Evolutionary conservation across 2,888 invertebrate genomes (phyloP), one percentile per base, ranked within the genome.

Genomic region (Ypsolopha sequella): DNA sequence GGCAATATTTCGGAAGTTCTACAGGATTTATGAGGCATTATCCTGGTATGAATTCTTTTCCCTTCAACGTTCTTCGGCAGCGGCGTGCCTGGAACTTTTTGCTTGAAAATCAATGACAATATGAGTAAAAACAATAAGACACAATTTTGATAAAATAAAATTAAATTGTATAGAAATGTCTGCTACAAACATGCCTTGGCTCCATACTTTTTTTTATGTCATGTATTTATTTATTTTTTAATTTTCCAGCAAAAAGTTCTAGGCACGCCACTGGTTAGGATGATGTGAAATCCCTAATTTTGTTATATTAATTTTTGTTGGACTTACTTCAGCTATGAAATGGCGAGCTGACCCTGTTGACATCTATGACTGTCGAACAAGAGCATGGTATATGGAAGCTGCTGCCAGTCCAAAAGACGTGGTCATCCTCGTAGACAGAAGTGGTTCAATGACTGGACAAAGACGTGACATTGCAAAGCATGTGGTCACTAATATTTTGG

Each of bases 1-100:
- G 98, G 97, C 99, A 99, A 85, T 98, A 97, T 77, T 99, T 99
- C 78, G 98, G 99, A 57, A 98, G 97, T 75, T 93, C 97, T 38
- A 94, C 95, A 13, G 99, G 99, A 41, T 98, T 99, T 76, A 96
- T 99, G 91, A 89, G 99, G 63, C 96, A 97, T 73, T 99, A 94
- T 85, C 99, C 99, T 63, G 95, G 95, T 94, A 86, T 69, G 47
- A 56, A 51, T 24, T 24, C 24, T 24, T 4, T 24, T 24, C 4
- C 4, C 24, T 24, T 24, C 24, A 13, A 10, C 7, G 2, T 39
- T 39, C 39, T 39, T 10, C 2, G 24, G 24, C n/a, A n/a, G n/a
- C n/a, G n/a, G n/a, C n/a, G n/a, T n/a, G n/a, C n/a, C n/a, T n/a
- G n/a, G n/a, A n/a, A n/a, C n/a, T n/a, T n/a, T n/a, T n/a, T n/a